Base-by-base conservation (phyloP, 2,888 invertebrate genomes). In the Drosophila lacicola region DNA sequence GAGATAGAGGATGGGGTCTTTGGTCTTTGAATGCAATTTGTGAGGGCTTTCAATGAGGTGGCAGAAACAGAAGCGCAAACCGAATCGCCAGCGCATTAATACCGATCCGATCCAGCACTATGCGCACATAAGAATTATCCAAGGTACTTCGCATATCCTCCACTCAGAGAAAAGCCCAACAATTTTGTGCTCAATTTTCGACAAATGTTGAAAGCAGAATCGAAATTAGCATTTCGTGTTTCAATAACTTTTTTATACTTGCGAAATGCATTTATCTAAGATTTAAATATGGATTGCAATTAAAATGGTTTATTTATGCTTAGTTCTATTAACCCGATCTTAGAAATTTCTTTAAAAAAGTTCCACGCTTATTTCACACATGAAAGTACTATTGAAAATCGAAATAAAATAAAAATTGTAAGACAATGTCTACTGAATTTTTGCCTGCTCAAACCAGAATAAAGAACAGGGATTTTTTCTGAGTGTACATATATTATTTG, bases 11-110 rank as follows among this genome's bases (percentile, higher is more conserved):
- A 46, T 3, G 44, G 45, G 47, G 54, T 44, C 19, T 41, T 71
- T 55, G 45, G 41, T 17, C 61, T 50, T 57, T 46, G 56, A 62
- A 54, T 67, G 82, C 79, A 81, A 68, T 80, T 80, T 69, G 53
- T 55, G 56, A 83, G 70, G 70, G 68, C 63, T 63, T 81, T 81
- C 68, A 84, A 84, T 78, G 70, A 75, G 67, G 72, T 78, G 82
- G 82, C 85, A 78, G 51, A 71, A 77, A 58, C 61, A 73, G 51
- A 82, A 85, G 61, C 46, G 57, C 25, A 60, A 46, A 60, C 49
- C 51, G 63, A 63, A 60, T 47, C 62, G 51, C 47, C 33, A 56
- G 56, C 29, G 54, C 54, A 67, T 73, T 66, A 58, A 55, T 50
- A 44, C 47, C 46, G 33, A 73, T 65, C 65, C 57, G 69, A 47